Base-by-base conservation (phyloP, 2,797 vertebrate genomes). In the Tokudaia muenninki region DNA sequence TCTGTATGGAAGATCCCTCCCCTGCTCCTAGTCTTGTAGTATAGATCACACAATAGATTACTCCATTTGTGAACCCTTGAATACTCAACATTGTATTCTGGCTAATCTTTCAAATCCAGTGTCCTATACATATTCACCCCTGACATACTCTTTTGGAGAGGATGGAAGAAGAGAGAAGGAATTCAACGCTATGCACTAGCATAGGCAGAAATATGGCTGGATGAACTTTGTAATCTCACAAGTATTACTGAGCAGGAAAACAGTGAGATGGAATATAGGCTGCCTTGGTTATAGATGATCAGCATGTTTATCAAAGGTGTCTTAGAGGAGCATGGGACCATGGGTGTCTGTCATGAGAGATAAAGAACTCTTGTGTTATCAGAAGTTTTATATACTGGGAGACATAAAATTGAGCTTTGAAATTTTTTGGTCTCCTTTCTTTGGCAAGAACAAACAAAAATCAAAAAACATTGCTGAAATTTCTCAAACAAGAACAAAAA, bases 21-120 rank as follows among this genome's bases (percentile, higher is more conserved):
- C 31, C 72, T 81, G 59, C 0, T 17, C 70, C 29, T 22, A 41
- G 3, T 65, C 1, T 8, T 72, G 0, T 11, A 7, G 6, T 1
- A 0, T 9, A 59, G 22, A 24, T 41, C 11, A 2, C 1, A 14
- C 59, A 14, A 0, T 9, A 19, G 24, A 52, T 52, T 50, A 6
- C 3, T 44, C n/a, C 13, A 41, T 57, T 82, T 37, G 4, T 52
- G 82, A 94, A 50, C 81, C 47, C 34, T 78, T 61, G 34, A 37
- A 37, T 52, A 59, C 13, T 77, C 21, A 93, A 81, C 57, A n/a
- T 12, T 82, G 44, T 70, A 24, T 87, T 84, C 37, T 61, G 29
- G 8, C 1, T 91, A 21, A 14, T 41, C 26, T 94, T 88, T 59
- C 67, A 95, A 75, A 79, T 41, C 44, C 44, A 22, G 55, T 11